Percentiles rank a stretch among this genome's conserved stretches.
phyloP scores from a whole-genome alignment of 2,113 vertebrate species.

The Thermophis baileyi region DNA sequence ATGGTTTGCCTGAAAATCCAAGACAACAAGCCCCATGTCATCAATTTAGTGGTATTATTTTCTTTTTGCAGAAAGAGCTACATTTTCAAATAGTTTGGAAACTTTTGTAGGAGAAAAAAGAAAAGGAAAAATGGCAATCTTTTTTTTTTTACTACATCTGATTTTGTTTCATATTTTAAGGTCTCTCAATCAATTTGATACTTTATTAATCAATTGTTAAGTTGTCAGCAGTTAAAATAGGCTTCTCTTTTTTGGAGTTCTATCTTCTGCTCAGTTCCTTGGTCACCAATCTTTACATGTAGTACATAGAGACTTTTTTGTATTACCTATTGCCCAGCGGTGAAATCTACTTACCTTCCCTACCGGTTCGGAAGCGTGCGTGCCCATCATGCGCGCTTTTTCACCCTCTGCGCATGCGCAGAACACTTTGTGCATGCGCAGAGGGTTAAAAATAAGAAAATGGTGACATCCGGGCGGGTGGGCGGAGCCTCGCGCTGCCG shows the following conservation, averaged over 20 bases:
- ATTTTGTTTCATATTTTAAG: neutral
- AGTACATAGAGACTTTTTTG: neutral
- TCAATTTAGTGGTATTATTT: neutral
- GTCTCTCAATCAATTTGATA: neutral
- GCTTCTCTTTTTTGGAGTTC: neutral
- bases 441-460: too few relatives aligned
- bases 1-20: neutral
- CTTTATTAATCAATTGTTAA: neutral
- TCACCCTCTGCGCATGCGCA: too few relatives aligned
- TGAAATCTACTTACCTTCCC: too few relatives aligned
- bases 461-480: too few relatives aligned
- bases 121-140: neutral
- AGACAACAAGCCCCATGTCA: neutral
- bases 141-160: neutral
- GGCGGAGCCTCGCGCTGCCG: too few relatives aligned
- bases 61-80: neutral
- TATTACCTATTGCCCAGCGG: too few relatives aligned
- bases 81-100: neutral
- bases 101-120: neutral
- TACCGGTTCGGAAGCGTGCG: too few relatives aligned
- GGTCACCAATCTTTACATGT: too few relatives aligned
- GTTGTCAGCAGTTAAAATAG: neutral
- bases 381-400: too few relatives aligned
- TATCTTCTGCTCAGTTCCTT: neutral
- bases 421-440: too few relatives aligned